A percentile compares a stretch with the other conserved stretches of the same genome.
phyloP scores from a whole-genome alignment of 2,888 invertebrate species.

The Acanthosepion pharaonis region DNA sequence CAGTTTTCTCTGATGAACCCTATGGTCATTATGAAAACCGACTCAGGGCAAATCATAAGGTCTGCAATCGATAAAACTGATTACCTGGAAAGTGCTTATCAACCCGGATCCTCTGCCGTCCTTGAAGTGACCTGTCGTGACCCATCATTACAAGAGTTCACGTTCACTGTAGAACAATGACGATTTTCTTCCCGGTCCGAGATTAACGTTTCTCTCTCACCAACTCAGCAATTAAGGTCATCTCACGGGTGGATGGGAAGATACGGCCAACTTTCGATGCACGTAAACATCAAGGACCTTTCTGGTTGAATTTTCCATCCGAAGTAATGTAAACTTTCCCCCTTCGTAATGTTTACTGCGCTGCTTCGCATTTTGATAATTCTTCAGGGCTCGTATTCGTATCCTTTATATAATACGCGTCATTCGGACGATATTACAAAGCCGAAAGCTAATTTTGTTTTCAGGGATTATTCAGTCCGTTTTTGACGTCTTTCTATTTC shows the following conservation, averaged over 20 bases:
- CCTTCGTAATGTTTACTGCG: neutral
- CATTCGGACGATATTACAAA: no score
- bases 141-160: neutral
- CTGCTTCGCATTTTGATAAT: no score
- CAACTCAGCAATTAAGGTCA: neutral
- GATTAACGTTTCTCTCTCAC: no score
- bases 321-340: neutral
- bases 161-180: neutral
- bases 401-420: no score
- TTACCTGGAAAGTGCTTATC: neutral
- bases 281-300: neutral
- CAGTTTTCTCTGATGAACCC: neutral
- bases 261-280: neutral
- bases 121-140: neutral
- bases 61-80: neutral
- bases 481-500: no score
- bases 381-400: no score
- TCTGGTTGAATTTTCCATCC: no score
- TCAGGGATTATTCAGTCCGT: no score
- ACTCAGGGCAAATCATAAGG: neutral
- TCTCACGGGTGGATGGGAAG: neutral
- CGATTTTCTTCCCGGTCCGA: neutral
- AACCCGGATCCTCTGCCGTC: neutral
- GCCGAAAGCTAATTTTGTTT: no score
- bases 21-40: neutral